A percentile compares a stretch with the other conserved stretches of the same genome.
phyloP scores from a whole-genome alignment of 2,113 vertebrate species.

The Callospermophilus lateralis region DNA sequence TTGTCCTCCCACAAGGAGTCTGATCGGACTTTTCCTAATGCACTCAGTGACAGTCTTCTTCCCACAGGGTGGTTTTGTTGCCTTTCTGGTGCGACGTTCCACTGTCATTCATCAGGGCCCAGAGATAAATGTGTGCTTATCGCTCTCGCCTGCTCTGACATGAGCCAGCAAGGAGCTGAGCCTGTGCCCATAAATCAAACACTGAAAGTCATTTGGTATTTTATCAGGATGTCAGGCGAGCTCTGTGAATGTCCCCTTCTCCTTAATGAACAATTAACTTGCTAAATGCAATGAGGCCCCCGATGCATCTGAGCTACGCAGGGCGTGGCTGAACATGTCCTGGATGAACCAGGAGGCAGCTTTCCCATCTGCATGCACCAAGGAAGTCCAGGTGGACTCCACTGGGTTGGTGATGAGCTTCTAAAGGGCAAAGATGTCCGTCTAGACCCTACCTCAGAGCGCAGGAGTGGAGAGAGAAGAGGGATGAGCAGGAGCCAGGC shows the following conservation, averaged over 20 bases:
- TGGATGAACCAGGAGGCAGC: not conserved
- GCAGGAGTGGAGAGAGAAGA: not conserved
- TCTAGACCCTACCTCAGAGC: not conserved
- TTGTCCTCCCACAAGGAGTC: constrained; percentile 89
- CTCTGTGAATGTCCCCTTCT: constrained; percentile 60
- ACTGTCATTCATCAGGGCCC: constrained; percentile 80
- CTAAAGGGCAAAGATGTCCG: not conserved
- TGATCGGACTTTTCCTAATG: constrained; percentile 86
- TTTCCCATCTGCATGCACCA: not conserved
- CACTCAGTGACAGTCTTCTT: constrained; percentile 82
- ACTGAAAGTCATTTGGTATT: constrained; percentile 79
- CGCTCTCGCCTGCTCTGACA: constrained; percentile 75
- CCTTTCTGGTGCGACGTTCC: constrained; percentile 76
- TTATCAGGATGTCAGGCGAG: constrained; percentile 71
- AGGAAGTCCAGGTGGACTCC: not conserved
- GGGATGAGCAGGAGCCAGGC: not conserved
- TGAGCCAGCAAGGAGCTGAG: constrained; percentile 54
- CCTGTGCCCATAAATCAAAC: constrained; percentile 84
- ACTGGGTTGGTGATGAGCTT: not conserved
- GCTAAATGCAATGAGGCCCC: constrained; percentile 27
- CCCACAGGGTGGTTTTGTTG: constrained; percentile 83
- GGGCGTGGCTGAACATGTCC: not conserved
- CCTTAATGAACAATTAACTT: constrained; percentile 83
- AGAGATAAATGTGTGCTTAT: constrained; percentile 83
- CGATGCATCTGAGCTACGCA: not conserved